A percentile compares a stretch with the other conserved stretches of the same genome.
phyloP scores from a whole-genome alignment of 2,113 vertebrate genomes.

The Sphaerodactylus townsendi region DNA sequence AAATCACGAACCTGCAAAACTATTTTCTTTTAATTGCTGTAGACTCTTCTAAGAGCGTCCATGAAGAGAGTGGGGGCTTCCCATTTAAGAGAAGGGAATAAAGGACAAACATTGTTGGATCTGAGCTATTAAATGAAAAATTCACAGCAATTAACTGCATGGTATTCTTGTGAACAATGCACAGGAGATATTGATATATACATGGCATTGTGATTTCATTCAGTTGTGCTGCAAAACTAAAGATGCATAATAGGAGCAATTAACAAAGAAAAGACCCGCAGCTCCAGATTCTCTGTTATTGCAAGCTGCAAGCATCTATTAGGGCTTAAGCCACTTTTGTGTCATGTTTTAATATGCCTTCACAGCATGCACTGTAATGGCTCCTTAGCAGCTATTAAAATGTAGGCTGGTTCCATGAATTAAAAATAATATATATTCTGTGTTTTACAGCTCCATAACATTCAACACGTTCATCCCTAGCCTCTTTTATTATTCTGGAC shows the following conservation, averaged over 20 bases:
- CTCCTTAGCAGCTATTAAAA: slow-evolving; percentile 58
- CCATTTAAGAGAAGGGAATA: slow-evolving; percentile 10
- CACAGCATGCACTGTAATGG: slow-evolving; percentile 57
- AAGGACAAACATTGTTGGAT: slow-evolving; percentile 22
- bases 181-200: neutral
- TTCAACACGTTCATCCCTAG: slow-evolving; percentile 52
- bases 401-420: slow-evolving; percentile 61
- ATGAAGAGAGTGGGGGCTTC: slow-evolving; percentile 14
- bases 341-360: slow-evolving; percentile 68
- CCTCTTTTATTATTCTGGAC: slow-evolving; percentile 57
- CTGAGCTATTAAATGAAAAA: slow-evolving; percentile 27
- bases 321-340: slow-evolving; percentile 59
- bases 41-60: slow-evolving; percentile 18
- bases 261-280: slow-evolving; percentile 39
- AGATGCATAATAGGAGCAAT: slow-evolving; percentile 19
- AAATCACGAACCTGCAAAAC: slow-evolving; percentile 24
- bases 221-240: slow-evolving; percentile 37
- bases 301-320: slow-evolving; percentile 55
- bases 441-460: slow-evolving; percentile 54
- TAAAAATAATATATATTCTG: slow-evolving; percentile 60
- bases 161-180: neutral
- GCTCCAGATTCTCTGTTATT: slow-evolving; percentile 36
- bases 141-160: neutral
- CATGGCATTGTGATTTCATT: slow-evolving; percentile 16
- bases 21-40: slow-evolving; percentile 43